Evolutionary conservation across 2,888 invertebrate genomes (phyloP).

Genomic region (Drosophila mimica): DNA sequence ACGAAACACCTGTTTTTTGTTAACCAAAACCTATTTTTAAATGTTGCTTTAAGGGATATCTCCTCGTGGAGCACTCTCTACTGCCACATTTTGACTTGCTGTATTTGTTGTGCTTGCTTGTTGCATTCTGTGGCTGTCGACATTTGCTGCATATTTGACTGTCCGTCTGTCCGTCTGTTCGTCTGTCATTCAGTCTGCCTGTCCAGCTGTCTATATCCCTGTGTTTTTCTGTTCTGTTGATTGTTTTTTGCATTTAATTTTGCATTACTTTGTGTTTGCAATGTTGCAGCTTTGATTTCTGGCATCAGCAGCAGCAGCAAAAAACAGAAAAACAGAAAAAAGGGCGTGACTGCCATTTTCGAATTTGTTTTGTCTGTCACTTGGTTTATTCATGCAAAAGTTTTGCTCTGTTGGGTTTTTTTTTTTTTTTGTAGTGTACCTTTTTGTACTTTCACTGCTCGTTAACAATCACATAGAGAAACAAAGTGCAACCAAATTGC

Average conservation of each 20-base stretch:
- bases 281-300: constrained; percentile 74
- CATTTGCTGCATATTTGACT: constrained; percentile 40
- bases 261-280: constrained; percentile 63
- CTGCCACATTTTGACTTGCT: not conserved
- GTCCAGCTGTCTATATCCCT: not conserved
- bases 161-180: constrained; percentile 21
- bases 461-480: constrained; percentile 27
- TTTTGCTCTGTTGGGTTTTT: constrained; percentile 35
- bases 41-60: constrained; percentile 5
- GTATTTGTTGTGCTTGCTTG: constrained; percentile 34
- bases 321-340: constrained; percentile 20
- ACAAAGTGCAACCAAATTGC: constrained; percentile 51
- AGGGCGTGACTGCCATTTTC: constrained; percentile 58
- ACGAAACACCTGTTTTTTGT: not conserved
- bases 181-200: not conserved
- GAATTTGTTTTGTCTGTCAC: constrained; percentile 41
- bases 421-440: constrained; percentile 31
- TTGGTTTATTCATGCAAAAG: constrained; percentile 69
- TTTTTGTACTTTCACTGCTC: constrained; percentile 64
- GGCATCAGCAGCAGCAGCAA: constrained; percentile 27
- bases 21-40: not conserved
- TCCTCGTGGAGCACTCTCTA: not conserved
- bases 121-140: constrained; percentile 62
- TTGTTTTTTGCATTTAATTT: constrained; percentile 75
- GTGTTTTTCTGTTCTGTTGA: constrained; percentile 34